A percentile compares a stretch with the other conserved stretches of the same genome.
phyloP scores from a whole-genome alignment of 37 sponge, comb jelly and placozoan species.

The Agelas oroides region DNA sequence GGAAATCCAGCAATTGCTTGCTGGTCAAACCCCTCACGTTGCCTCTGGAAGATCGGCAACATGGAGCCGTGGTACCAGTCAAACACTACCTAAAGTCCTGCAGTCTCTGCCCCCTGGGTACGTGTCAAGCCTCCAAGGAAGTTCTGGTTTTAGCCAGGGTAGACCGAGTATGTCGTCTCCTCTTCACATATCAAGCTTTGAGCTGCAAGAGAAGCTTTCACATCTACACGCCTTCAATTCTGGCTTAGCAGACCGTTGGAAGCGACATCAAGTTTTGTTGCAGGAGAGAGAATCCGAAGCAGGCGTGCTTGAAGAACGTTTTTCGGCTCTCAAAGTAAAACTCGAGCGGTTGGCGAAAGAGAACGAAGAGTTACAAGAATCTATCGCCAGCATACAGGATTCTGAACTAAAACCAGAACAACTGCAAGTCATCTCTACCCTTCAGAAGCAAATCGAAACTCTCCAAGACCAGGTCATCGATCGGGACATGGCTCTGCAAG shows the following conservation, averaged over 20 bases:
- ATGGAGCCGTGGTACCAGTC: not conserved
- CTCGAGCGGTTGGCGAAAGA: not conserved
- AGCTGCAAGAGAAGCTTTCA: conserved; percentile 20
- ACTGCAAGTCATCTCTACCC: conserved; percentile 5
- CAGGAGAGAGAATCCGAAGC: conserved; percentile 7
- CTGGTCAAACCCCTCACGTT: not conserved
- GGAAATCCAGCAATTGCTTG: conserved; percentile 29
- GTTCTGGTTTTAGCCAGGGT: not conserved
- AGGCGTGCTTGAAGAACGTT: not conserved
- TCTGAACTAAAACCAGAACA: conserved; percentile 2
- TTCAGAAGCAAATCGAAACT: conserved; percentile 45
- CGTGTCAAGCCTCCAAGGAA: conserved; percentile 34
- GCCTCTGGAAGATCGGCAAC: no score
- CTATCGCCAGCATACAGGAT: not conserved
- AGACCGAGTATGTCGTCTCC: no score
- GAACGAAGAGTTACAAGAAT: not conserved
- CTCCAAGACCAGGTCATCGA: conserved; percentile 64
- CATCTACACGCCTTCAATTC: not conserved
- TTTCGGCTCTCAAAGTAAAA: conserved; percentile 1
- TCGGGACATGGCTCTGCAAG: conserved; percentile 54
- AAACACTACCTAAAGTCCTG: conserved; percentile 30
- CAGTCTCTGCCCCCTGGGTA: conserved; percentile 41
- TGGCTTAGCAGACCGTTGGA: not conserved
- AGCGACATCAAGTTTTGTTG: not conserved
- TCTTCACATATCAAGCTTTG: not conserved